Percentiles rank a stretch among this genome's conserved stretches.
Conservation (phyloP, 2,113 vertebrate species). For the Esox niger region DNA sequence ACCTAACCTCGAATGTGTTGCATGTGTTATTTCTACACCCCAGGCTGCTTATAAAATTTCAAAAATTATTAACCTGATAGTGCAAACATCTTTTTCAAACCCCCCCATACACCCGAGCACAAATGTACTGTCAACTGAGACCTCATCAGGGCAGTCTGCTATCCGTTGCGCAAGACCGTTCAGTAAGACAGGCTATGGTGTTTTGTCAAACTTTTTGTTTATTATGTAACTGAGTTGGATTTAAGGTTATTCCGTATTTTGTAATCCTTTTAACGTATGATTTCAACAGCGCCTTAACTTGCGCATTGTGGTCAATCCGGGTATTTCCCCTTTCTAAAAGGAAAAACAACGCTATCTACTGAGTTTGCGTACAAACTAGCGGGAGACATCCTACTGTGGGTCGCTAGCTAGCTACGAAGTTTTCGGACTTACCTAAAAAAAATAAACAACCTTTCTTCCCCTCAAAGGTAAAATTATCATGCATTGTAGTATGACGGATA, state of each 20-base stretch:
- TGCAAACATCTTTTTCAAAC: too few relatives aligned
- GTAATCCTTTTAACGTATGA: not conserved
- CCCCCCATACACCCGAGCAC: too few relatives aligned
- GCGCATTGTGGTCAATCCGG: not conserved
- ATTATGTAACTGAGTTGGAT: not conserved
- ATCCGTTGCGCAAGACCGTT: too few relatives aligned
- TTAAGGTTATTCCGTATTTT: not conserved
- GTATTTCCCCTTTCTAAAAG: not conserved
- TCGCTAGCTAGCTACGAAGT: constrained; percentile 7
- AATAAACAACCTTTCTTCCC: not conserved
- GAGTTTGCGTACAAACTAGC: constrained; percentile 1
- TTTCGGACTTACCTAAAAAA: not conserved
- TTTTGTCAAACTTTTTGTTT: too few relatives aligned
- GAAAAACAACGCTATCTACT: not conserved
- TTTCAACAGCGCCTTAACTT: not conserved
- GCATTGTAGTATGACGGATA: not conserved
- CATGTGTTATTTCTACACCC: not conserved
- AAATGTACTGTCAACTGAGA: too few relatives aligned
- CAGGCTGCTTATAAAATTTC: too few relatives aligned
- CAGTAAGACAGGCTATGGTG: too few relatives aligned
- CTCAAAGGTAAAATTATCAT: not conserved
- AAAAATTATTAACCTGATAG: too few relatives aligned
- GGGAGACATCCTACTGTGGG: not conserved
- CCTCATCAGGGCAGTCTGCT: too few relatives aligned
- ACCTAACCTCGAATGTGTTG: not conserved